phyloP scores from a whole-genome alignment of 2,113 vertebrate species.

The Theristicus caerulescens region DNA sequence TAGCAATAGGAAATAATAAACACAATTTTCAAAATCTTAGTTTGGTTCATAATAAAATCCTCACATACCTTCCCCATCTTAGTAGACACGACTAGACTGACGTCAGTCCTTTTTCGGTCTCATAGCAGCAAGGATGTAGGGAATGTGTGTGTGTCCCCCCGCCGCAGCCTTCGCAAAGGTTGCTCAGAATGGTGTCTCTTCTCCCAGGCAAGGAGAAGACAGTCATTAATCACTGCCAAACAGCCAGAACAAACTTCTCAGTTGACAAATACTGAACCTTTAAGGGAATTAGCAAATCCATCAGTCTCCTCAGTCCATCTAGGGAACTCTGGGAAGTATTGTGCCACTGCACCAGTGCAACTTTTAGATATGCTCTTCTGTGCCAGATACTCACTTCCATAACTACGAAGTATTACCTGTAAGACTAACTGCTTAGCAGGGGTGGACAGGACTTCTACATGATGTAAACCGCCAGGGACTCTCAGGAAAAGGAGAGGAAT shows the following conservation, averaged over 20 bases:
- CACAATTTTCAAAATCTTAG: neutral
- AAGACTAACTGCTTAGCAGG: neutral
- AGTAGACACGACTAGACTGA: neutral
- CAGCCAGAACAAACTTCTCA: neutral
- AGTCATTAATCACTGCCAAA: neutral
- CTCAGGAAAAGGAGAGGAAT: neutral
- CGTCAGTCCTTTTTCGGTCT: neutral
- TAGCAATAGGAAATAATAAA: conserved; percentile 14
- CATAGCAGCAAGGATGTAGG: neutral
- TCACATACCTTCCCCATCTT: neutral
- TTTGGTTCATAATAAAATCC: conserved; percentile 18
- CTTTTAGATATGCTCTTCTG: neutral
- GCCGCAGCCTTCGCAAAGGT: neutral
- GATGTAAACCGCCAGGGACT: neutral
- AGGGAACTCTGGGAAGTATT: neutral
- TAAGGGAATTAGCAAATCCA: neutral
- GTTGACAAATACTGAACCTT: neutral
- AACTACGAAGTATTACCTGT: neutral
- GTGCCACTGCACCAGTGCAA: neutral
- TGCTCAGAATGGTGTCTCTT: neutral
- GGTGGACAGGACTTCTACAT: neutral
- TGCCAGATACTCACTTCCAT: neutral
- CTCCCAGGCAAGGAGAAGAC: neutral
- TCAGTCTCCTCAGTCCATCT: neutral
- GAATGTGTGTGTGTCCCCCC: neutral